Percentiles rank a stretch among this genome's conserved stretches.
Conservation (phyloP, 1,140 invertebrate genomes). For the Odontomachus brunneus region DNA sequence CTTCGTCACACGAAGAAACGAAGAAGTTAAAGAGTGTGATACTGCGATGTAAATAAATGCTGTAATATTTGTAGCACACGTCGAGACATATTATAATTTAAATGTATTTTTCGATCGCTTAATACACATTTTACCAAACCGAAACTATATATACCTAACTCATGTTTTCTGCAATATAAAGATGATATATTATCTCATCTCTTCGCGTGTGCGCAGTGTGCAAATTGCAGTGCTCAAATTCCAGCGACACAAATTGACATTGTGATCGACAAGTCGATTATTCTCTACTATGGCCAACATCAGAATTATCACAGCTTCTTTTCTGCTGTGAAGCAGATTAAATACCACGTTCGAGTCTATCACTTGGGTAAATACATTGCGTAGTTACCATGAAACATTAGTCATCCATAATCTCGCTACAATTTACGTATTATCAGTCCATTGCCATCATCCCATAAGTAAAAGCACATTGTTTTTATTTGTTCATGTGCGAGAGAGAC, state of each 20-base stretch:
- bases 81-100: constrained; percentile 9
- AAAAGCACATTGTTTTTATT: neutral
- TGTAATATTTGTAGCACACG: constrained; percentile 3
- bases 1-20: constrained; percentile 9
- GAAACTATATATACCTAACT: constrained; percentile 3
- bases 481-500: neutral
- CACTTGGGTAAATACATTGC: constrained; percentile 32
- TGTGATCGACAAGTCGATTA: constrained; percentile 30
- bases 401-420: neutral
- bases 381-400: constrained; percentile 33
- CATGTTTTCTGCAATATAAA: neutral
- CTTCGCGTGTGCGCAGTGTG: constrained; percentile 6
- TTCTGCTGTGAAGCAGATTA: constrained; percentile 69
- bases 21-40: constrained; percentile 5
- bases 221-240: constrained; percentile 29
- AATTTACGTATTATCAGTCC: constrained; percentile 18
- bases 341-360: constrained; percentile 49
- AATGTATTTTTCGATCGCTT: neutral
- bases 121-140: constrained; percentile 13
- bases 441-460: constrained; percentile 28
- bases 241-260: constrained; percentile 46
- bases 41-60: constrained; percentile 33
- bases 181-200: neutral
- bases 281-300: constrained; percentile 43
- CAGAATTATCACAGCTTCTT: constrained; percentile 68